Evolutionary conservation across 2,113 vertebrate species (phyloP).

Genomic region (Urocynchramus pylzowi): DNA sequence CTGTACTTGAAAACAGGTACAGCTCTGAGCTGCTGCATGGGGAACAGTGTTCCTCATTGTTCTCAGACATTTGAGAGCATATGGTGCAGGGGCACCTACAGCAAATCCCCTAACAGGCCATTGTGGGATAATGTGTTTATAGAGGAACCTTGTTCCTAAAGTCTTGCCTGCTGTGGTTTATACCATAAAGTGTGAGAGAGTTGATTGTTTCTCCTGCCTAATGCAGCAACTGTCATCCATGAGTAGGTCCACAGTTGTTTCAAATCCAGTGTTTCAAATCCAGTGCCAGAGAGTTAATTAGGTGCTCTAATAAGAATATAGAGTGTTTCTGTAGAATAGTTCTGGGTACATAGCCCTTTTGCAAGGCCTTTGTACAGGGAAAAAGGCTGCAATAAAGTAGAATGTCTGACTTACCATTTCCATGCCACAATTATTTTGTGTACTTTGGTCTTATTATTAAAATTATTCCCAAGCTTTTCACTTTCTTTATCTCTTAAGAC

Average conservation of each 20-base stretch:
- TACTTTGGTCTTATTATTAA: not conserved
- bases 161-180: not conserved
- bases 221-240: not conserved
- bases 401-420: not conserved
- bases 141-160: not conserved
- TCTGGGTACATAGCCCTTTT: not conserved
- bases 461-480: not conserved
- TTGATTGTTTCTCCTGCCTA: not conserved
- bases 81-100: not conserved
- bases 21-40: fast-evolving
- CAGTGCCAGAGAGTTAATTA: not conserved
- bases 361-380: not conserved
- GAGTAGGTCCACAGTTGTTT: not conserved
- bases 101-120: not conserved
- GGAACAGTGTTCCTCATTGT: not conserved
- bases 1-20: not conserved
- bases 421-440: not conserved
- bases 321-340: not conserved
- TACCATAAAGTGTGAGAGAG: not conserved
- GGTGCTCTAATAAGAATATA: not conserved
- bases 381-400: not conserved
- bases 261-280: not conserved
- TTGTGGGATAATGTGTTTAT: not conserved
- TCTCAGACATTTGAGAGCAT: not conserved
- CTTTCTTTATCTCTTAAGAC: not conserved